Evolutionary conservation across 2,888 invertebrate species (phyloP).

Genomic region (Anodontia alba): DNA sequence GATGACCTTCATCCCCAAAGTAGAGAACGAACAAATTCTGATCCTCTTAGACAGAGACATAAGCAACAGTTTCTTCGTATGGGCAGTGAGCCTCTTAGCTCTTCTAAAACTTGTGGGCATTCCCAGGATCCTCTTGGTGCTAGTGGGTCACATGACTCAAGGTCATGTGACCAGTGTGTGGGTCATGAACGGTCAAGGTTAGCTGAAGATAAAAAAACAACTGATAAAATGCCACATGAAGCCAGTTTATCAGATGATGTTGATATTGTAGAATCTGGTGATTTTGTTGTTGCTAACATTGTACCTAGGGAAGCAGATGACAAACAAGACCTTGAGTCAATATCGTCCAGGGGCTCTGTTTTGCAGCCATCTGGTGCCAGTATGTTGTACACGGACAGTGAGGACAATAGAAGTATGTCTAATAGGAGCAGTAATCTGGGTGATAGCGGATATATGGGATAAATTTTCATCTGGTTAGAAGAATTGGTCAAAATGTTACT

Average conservation of each 20-base stretch:
- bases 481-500: no score
- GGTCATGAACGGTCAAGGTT: background rate
- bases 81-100: conserved; percentile 28
- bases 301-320: background rate
- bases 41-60: conserved; percentile 20
- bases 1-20: conserved; percentile 13
- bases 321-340: conserved; percentile 24
- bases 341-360: conserved; percentile 34
- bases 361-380: conserved; percentile 25
- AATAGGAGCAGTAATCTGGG: conserved; percentile 33
- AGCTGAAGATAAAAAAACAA: background rate
- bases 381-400: conserved; percentile 44
- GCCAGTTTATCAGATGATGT: background rate
- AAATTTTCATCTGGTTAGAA: no score
- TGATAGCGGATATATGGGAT: conserved; percentile 40
- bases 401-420: conserved; percentile 43
- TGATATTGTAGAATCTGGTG: conserved; percentile 3
- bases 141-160: conserved; percentile 21
- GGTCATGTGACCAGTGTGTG: background rate
- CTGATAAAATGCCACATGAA: background rate
- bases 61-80: conserved; percentile 31
- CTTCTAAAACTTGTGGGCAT: background rate
- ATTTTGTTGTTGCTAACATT: background rate
- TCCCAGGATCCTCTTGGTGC: background rate
- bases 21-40: conserved; percentile 43